Conservation (phyloP, 2,113 vertebrate species). For the Neopipo cinnamomea region DNA sequence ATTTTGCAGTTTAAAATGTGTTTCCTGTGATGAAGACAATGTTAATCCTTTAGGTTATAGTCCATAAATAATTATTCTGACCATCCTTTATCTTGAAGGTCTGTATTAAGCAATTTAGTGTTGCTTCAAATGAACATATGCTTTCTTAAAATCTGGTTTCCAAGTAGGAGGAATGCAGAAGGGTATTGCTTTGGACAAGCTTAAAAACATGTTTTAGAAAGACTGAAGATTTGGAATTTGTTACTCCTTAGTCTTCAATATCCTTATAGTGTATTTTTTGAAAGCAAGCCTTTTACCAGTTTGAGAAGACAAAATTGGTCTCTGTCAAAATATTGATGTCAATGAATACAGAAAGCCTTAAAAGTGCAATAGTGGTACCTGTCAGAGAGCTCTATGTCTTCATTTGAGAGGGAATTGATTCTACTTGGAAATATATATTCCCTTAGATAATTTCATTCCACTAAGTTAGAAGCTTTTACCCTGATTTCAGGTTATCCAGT, state of each 20-base stretch:
- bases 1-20: background rate
- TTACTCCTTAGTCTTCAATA: background rate
- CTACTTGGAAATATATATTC: slow-evolving; percentile 26
- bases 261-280: background rate
- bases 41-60: background rate
- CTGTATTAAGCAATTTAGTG: background rate
- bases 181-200: background rate
- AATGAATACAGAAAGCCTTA: background rate
- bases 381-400: background rate
- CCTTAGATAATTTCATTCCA: slow-evolving; percentile 10
- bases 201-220: background rate
- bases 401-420: slow-evolving; percentile 31
- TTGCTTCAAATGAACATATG: background rate
- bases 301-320: background rate
- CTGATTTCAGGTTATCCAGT: background rate
- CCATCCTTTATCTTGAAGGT: background rate
- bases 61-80: background rate
- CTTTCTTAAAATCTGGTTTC: background rate
- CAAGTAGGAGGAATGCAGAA: background rate
- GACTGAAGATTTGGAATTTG: background rate
- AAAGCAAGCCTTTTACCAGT: background rate
- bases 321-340: background rate
- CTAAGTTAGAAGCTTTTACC: slow-evolving; percentile 18
- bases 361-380: background rate
- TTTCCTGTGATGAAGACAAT: background rate